phyloP scores from a whole-genome alignment of 2,888 invertebrate genomes.

The Archips crataeganus region DNA sequence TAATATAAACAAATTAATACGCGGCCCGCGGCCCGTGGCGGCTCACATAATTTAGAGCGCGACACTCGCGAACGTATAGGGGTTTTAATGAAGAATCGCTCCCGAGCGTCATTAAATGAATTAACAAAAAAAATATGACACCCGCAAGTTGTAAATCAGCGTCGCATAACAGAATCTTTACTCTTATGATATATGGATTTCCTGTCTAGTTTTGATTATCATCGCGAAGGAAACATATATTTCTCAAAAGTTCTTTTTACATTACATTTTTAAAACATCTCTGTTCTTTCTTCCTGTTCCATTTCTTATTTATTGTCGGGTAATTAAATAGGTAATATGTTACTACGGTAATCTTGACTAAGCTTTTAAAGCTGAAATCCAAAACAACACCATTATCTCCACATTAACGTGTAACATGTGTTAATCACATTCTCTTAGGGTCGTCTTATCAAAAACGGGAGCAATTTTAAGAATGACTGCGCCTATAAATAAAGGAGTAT shows the following conservation, averaged over 20 bases:
- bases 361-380: constrained; percentile 54
- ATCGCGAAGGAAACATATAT: constrained; percentile 72
- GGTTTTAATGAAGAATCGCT: constrained; percentile 61
- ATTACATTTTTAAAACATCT: constrained; percentile 47
- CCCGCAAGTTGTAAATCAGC: constrained; percentile 70
- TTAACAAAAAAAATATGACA: constrained; percentile 70
- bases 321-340: constrained; percentile 52
- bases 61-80: constrained; percentile 49
- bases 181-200: constrained; percentile 70
- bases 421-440: constrained; percentile 74
- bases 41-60: constrained; percentile 64
- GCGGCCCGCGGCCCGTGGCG: constrained; percentile 65
- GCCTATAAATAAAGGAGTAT: constrained; percentile 82
- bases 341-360: constrained; percentile 41
- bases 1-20: constrained; percentile 86
- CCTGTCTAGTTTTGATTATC: constrained; percentile 71
- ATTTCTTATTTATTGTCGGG: constrained; percentile 51
- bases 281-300: constrained; percentile 49
- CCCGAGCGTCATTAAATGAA: constrained; percentile 65
- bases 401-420: constrained; percentile 78
- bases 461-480: constrained; percentile 82
- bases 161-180: constrained; percentile 56
- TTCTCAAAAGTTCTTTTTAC: constrained; percentile 64
- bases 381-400: constrained; percentile 64
- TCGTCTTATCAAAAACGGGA: constrained; percentile 76